These are phyloP conservation scores for Epizoanthus fatuus DNA, from an alignment of 92 coral and sea anemone species.

Conservation along the genomic window DNA sequence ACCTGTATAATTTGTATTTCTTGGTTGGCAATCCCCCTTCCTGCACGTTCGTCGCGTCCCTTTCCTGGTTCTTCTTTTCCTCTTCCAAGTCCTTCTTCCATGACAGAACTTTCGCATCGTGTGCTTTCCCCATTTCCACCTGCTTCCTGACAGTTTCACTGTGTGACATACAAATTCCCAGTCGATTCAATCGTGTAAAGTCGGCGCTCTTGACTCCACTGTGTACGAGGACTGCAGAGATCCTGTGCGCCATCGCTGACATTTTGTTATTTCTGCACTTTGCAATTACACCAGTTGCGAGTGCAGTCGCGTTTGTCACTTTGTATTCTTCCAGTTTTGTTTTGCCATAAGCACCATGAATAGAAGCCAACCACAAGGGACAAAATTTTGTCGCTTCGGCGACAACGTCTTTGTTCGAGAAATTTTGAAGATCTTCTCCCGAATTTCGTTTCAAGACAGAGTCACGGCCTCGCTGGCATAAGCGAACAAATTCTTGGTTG, in stretches of 20 bases:
- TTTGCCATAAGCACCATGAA: conserved; percentile 13
- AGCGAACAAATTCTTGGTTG: conserved; percentile 8
- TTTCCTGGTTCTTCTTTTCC: conserved; percentile 1
- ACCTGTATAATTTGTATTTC: too few relatives aligned
- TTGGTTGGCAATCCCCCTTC: too few relatives aligned
- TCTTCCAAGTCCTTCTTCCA: conserved; percentile 48
- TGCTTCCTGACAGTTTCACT: conserved; percentile 40
- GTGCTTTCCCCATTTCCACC: conserved; percentile 43
- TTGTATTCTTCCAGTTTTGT: conserved; percentile 5
- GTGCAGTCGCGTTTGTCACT: conserved; percentile 37
- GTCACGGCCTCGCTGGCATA: conserved; percentile 9
- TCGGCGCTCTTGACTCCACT: conserved; percentile 62
- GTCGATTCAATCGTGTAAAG: conserved; percentile 37
- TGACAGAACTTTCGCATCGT: conserved; percentile 27
- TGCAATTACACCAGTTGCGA: conserved; percentile 40
- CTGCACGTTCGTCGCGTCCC: neutral
- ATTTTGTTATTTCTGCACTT: conserved; percentile 33
- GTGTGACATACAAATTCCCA: conserved; percentile 61
- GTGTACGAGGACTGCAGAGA: conserved; percentile 49
- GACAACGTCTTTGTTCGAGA: conserved; percentile 16
- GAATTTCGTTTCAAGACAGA: conserved; percentile 5
- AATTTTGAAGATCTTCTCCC: conserved; percentile 19
- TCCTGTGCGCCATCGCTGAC: conserved; percentile 57
- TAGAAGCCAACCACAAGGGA: conserved; percentile 3
- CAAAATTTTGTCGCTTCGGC: conserved; percentile 16